Evolutionary conservation across 1,140 invertebrate genomes (phyloP), one percentile per base, ranked within the genome.

Genomic region (Drosophila fuyamai): DNA sequence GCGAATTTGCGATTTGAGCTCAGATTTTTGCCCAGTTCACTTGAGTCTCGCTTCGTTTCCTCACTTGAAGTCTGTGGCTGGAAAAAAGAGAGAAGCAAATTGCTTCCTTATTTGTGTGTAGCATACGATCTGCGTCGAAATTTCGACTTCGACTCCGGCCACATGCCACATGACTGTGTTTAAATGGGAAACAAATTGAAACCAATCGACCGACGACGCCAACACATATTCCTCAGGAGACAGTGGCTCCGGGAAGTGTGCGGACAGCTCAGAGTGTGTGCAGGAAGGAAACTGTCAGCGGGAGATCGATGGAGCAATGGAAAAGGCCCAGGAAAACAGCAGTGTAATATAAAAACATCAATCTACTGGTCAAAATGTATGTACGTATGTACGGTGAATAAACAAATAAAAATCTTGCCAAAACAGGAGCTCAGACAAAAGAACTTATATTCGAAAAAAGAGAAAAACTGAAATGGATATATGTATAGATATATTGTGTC

Each of bases 81-180:
- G 9, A 57, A 57, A 43, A 43, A 32, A 65, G 65, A 62, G 79
- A 60, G 66, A 73, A 61, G 73, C 72, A 81, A 81, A 81, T 81
- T 81, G 79, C 79, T 81, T 81, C 79, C 79, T 81, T 81, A 81
- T 81, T 81, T 82, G 74, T 74, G 61, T 78, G 61, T 56, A 53
- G 50, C 57, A 65, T 63, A 61, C 63, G 67, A 65, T 60, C 50
- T 36, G 44, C 8, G 44, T 12, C 9, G 36, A 38, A 38, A 38
- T 10, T 38, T 18, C 18, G 36, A 32, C 23, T 12, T 29, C 23
- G 29, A 38, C 56, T 32, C 14, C 5, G 41, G 43, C 32, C 44
- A 14, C 35, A 63, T 63, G 40, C 66, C 32, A 36, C 43, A 65
- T 16, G 63, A 61, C 23, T 68, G 38, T 67, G 66, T 40, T 67